These are phyloP conservation scores for Neoniphon sammara DNA, from an alignment of 2,797 vertebrate genomes.

Conservation along the genomic window DNA sequence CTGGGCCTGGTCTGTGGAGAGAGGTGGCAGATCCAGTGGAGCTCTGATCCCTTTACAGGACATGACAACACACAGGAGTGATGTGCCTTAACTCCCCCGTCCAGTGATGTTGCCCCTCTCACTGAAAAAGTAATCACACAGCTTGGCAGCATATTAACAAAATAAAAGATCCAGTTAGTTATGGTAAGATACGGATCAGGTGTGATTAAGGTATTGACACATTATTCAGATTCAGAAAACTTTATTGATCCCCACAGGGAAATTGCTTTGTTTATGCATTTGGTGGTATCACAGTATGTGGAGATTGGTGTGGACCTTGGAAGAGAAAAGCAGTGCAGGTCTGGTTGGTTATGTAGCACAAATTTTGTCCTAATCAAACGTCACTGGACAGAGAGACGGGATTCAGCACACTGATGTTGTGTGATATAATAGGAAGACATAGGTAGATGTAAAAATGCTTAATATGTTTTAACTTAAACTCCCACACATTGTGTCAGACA, in stretches of 20 bases:
- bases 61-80: slow-evolving; percentile 53
- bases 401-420: slow-evolving; percentile 1
- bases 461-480: too few species aligned
- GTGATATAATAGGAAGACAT: too few species aligned
- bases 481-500: too few species aligned
- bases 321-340: slow-evolving; percentile 14
- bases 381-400: slow-evolving; percentile 19
- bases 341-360: slow-evolving; percentile 34
- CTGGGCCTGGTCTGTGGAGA: slow-evolving; percentile 58
- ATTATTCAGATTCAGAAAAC: too few species aligned
- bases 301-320: slow-evolving; percentile 5
- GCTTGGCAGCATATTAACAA: slow-evolving; percentile 34
- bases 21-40: slow-evolving; percentile 39
- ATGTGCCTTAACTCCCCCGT: slow-evolving; percentile 50
- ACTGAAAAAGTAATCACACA: slow-evolving; percentile 59
- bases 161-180: slow-evolving; percentile 36
- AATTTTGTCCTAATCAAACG: slow-evolving; percentile 33
- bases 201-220: slow-evolving; percentile 40
- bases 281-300: neutral
- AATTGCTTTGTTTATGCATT: too few species aligned
- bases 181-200: slow-evolving; percentile 38
- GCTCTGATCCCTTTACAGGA: slow-evolving; percentile 71
- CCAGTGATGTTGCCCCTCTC: slow-evolving; percentile 41
- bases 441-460: too few species aligned
- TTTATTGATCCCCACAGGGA: too few species aligned